phyloP scores from a whole-genome alignment of 2,888 invertebrate species.

The Amphimallon solstitiale region DNA sequence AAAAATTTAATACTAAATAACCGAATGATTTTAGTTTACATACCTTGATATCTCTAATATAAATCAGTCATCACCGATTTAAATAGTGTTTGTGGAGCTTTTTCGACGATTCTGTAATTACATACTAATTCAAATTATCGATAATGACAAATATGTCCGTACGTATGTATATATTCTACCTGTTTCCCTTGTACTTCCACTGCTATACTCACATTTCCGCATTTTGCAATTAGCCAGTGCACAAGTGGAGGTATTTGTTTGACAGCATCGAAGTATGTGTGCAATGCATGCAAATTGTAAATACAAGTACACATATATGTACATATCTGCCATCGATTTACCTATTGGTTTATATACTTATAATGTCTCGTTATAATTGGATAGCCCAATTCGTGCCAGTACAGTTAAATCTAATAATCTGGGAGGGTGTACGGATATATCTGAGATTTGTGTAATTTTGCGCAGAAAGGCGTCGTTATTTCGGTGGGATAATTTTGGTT shows the following conservation, averaged over 20 bases:
- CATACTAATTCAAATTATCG: no score
- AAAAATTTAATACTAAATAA: no score
- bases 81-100: no score
- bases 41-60: no score
- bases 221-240: conserved; percentile 14
- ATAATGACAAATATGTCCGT: no score
- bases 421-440: background rate
- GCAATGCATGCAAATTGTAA: background rate
- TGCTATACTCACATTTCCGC: conserved; percentile 1
- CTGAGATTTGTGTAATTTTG: conserved; percentile 5
- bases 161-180: background rate
- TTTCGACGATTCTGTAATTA: no score
- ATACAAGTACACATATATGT: no score
- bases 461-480: background rate
- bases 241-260: background rate
- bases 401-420: conserved; percentile 1
- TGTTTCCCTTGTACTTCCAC: background rate
- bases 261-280: background rate
- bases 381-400: conserved; percentile 4
- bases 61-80: no score
- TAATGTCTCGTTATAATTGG: conserved; percentile 4
- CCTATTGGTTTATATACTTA: background rate
- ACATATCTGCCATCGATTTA: background rate
- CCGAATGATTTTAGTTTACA: no score
- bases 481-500: background rate